These are phyloP conservation scores for Thaleichthys pacificus DNA, from an alignment of 2,797 vertebrate genomes.

Conservation along the genomic window DNA sequence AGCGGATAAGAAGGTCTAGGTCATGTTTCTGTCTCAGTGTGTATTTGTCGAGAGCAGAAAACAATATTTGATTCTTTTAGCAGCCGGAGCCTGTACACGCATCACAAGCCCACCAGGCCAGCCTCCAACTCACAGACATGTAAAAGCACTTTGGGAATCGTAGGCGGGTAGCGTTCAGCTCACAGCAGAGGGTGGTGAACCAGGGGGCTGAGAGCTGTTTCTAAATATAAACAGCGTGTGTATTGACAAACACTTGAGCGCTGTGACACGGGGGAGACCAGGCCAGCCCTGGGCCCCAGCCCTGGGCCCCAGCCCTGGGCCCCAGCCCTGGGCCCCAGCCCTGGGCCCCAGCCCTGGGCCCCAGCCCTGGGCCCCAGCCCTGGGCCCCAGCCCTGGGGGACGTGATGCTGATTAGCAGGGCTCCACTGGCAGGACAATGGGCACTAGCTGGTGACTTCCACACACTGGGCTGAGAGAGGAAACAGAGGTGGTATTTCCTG, in stretches of 20 bases:
- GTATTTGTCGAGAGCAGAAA: neutral
- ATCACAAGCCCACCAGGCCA: neutral
- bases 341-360: no score
- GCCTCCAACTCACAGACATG: conserved; percentile 2
- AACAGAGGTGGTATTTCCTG: no score
- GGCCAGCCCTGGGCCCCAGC: no score
- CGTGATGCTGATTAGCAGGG: no score
- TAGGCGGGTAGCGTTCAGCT: neutral
- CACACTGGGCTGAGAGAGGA: no score
- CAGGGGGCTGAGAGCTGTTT: neutral
- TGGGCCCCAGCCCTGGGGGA: no score
- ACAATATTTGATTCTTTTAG: neutral
- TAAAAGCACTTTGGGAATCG: conserved; percentile 13
- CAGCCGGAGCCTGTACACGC: neutral
- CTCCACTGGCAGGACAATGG: neutral
- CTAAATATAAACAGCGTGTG: neutral
- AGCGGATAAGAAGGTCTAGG: conserved; percentile 3
- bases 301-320: no score
- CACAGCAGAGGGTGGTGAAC: neutral
- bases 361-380: no score
- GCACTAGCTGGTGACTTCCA: neutral
- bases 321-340: no score
- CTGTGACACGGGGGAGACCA: neutral
- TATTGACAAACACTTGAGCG: neutral
- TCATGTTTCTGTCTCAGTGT: neutral